These are phyloP conservation scores for Amblyraja radiata DNA, from an alignment of 2,797 vertebrate genomes.

Conservation along the genomic window DNA sequence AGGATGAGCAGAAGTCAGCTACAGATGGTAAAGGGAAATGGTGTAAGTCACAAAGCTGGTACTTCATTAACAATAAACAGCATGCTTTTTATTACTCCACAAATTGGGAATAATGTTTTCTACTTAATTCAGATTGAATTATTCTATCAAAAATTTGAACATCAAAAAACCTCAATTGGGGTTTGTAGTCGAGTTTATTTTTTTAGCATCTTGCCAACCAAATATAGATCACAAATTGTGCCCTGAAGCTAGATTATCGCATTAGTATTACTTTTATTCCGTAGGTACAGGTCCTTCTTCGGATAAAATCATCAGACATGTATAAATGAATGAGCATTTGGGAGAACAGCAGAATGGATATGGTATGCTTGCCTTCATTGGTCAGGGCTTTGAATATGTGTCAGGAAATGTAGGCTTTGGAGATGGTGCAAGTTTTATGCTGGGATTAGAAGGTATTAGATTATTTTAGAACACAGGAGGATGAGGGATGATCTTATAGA, in stretches of 20 bases:
- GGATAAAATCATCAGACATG: no score
- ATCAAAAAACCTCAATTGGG: not conserved
- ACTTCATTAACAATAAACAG: constrained; percentile 8
- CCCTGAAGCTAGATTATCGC: not conserved
- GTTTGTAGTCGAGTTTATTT: not conserved
- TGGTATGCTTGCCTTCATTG: no score
- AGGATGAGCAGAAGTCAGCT: constrained; percentile 36
- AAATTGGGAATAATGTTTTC: not conserved
- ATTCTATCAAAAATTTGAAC: not conserved
- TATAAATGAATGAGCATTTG: no score
- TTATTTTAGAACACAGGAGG: no score
- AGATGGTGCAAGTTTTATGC: no score
- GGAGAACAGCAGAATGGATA: no score
- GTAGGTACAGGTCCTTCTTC: no score
- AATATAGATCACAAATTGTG: not conserved
- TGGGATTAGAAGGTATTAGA: no score
- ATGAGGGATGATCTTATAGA: no score
- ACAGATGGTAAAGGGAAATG: constrained; percentile 37
- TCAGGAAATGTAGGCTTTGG: no score
- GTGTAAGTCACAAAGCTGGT: constrained; percentile 31
- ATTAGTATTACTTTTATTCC: not conserved
- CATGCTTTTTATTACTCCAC: not conserved
- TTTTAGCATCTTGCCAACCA: not conserved
- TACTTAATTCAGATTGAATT: not conserved
- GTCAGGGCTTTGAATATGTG: no score